Evolutionary conservation across 2,113 vertebrate genomes (phyloP).

Genomic region (Climacteris rufus): DNA sequence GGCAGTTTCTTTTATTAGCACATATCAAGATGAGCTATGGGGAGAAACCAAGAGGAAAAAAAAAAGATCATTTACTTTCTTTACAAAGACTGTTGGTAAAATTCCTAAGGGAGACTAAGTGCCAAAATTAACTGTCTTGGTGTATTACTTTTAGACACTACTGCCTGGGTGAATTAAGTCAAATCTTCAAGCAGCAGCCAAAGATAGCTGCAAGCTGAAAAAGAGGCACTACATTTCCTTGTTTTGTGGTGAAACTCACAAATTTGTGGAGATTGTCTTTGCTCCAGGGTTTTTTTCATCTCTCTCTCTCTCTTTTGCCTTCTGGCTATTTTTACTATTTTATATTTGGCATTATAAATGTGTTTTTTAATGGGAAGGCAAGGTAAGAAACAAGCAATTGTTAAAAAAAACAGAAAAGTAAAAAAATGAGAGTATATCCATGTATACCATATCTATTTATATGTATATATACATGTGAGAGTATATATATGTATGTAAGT

Average conservation of each 20-base stretch:
- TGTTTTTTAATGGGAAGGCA: background rate
- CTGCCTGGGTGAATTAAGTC: constrained; percentile 68
- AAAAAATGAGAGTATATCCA: background rate
- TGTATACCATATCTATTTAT: background rate
- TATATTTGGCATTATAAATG: constrained; percentile 42
- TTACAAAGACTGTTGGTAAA: constrained; percentile 68
- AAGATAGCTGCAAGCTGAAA: constrained; percentile 53
- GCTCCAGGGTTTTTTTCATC: background rate
- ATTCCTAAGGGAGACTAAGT: constrained; percentile 71
- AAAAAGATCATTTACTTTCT: constrained; percentile 61
- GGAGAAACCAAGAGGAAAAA: constrained; percentile 29
- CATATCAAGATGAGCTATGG: constrained; percentile 44
- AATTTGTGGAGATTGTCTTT: constrained; percentile 42
- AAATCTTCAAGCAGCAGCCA: constrained; percentile 51
- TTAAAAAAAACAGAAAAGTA: constrained; percentile 15
- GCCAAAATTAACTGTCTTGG: constrained; percentile 72
- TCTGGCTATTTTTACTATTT: constrained; percentile 18
- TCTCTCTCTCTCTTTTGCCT: background rate
- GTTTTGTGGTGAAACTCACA: constrained; percentile 17
- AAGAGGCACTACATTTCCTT: constrained; percentile 21
- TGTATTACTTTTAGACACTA: constrained; percentile 66
- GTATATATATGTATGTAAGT: background rate
- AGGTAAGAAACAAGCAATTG: constrained; percentile 9
- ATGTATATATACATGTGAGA: background rate
- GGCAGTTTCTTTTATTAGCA: constrained; percentile 13